These are phyloP conservation scores for Nymphalis urticae DNA, from an alignment of 2,888 invertebrate species.

Conservation along the genomic window DNA sequence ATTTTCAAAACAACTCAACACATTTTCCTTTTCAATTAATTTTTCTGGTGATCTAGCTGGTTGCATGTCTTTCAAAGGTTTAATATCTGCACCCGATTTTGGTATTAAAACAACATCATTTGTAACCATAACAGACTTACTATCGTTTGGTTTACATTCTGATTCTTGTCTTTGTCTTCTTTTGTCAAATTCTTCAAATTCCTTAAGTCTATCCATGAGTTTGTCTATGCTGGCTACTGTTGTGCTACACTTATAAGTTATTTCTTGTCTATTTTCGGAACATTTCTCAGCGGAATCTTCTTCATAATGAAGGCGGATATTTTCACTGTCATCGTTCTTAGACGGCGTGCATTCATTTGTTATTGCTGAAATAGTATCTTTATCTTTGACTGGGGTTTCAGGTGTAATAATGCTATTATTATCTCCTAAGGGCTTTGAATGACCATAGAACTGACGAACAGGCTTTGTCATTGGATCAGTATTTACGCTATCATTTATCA, in stretches of 20 bases:
- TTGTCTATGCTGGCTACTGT: conserved; percentile 74
- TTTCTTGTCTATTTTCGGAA: conserved; percentile 61
- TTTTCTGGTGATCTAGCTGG: conserved; percentile 71
- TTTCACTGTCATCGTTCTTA: conserved; percentile 73
- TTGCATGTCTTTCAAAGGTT: conserved; percentile 73
- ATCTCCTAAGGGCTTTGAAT: conserved; percentile 65
- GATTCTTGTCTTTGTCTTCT: conserved; percentile 72
- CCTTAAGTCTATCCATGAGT: conserved; percentile 76
- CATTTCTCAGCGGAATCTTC: conserved; percentile 69
- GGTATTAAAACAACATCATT: conserved; percentile 76
- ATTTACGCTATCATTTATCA: conserved; percentile 44
- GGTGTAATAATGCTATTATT: conserved; percentile 62
- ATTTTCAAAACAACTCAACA: conserved; percentile 77
- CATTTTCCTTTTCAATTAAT: conserved; percentile 73
- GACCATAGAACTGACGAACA: conserved; percentile 66
- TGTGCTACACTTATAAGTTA: conserved; percentile 64
- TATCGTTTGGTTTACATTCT: conserved; percentile 63
- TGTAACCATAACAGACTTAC: conserved; percentile 72
- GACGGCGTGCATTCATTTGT: conserved; percentile 67
- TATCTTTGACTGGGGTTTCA: conserved; percentile 70
- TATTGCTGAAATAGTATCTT: conserved; percentile 52
- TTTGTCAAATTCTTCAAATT: conserved; percentile 77
- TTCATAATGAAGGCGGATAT: conserved; percentile 73
- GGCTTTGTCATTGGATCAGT: conserved; percentile 61
- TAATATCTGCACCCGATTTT: conserved; percentile 72